phyloP scores from a whole-genome alignment of 2,113 vertebrate genomes.

The Urocitellus parryii region DNA sequence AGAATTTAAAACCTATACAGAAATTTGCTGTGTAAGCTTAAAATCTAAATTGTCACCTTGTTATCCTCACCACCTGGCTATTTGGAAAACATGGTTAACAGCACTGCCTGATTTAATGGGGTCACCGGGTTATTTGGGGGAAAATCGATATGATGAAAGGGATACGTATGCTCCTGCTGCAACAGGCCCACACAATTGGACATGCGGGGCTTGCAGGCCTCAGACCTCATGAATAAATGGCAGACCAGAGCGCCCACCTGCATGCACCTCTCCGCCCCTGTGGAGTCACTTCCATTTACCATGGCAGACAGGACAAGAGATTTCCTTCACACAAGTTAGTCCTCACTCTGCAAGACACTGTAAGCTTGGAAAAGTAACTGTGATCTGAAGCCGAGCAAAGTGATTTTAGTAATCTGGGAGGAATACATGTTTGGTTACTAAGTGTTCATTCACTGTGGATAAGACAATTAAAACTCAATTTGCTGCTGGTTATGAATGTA shows the following conservation, averaged over 20 bases:
- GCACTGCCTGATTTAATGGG: neutral
- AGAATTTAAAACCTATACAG: neutral
- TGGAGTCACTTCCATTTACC: neutral
- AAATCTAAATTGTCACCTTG: neutral
- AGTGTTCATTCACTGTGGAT: neutral
- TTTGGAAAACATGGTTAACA: neutral
- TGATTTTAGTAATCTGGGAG: neutral
- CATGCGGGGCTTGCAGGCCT: neutral
- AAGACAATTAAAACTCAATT: neutral
- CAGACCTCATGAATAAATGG: neutral
- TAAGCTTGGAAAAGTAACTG: neutral
- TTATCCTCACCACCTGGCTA: neutral
- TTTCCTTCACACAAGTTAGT: neutral
- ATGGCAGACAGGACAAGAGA: neutral
- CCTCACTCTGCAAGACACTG: rapidly evolving
- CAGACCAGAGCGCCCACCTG: neutral
- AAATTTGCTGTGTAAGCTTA: neutral
- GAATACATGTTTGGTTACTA: neutral
- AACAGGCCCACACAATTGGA: neutral
- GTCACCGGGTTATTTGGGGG: neutral
- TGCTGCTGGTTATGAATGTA: neutral
- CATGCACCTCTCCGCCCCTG: rapidly evolving
- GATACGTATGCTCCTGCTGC: neutral
- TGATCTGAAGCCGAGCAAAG: neutral
- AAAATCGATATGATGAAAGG: neutral